phyloP scores from a whole-genome alignment of 1,140 invertebrate species.

The Nebria ingens region DNA sequence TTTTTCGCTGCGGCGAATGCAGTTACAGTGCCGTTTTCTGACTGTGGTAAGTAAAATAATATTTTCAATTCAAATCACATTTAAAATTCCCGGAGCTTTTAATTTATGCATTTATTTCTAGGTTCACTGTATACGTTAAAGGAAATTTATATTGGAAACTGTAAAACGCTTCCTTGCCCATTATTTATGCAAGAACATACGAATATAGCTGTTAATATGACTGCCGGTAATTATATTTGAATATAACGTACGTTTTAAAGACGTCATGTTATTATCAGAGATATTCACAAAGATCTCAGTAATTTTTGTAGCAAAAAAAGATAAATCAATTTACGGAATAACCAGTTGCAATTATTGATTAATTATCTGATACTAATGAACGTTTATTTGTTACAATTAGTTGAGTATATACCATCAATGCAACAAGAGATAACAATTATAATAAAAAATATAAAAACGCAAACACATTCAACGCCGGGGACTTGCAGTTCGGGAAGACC shows the following conservation, averaged over 20 bases:
- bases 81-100: too few relatives aligned
- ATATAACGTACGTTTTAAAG: background rate
- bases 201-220: background rate
- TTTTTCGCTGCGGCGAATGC: background rate
- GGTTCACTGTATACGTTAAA: background rate
- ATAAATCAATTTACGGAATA: background rate
- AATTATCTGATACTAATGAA: background rate
- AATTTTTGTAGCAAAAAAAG: too few relatives aligned
- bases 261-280: background rate
- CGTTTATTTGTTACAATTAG: background rate
- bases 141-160: background rate
- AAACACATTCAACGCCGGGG: background rate
- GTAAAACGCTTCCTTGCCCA: background rate
- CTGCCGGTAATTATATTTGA: background rate
- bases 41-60: background rate
- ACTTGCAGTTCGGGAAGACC: background rate
- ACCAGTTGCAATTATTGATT: background rate
- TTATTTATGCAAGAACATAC: background rate
- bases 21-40: background rate
- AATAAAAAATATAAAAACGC: background rate
- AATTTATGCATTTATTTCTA: background rate
- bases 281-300: too few relatives aligned
- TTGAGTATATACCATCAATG: background rate
- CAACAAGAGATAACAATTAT: background rate
- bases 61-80: too few relatives aligned